These are phyloP conservation scores for Hypsibius dujardini DNA, from an alignment of 1,140 invertebrate genomes.

Conservation along the genomic window DNA sequence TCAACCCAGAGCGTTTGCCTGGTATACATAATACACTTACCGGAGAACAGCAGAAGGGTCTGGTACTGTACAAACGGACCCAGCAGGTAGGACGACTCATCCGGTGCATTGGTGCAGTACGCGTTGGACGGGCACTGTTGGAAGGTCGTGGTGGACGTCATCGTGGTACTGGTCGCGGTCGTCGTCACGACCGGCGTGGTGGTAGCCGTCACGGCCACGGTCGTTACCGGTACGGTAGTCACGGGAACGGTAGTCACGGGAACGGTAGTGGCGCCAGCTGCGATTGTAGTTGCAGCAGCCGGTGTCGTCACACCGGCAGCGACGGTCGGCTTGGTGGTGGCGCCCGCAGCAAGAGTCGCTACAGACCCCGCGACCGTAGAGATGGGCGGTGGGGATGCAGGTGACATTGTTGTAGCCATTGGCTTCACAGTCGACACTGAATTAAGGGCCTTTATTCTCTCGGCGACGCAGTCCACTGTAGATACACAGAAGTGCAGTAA, in stretches of 20 bases:
- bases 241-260: slow-evolving; percentile 17
- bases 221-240: slow-evolving; percentile 20
- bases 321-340: too few relatives aligned
- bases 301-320: too few relatives aligned
- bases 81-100: background rate
- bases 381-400: too few relatives aligned
- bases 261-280: slow-evolving; percentile 19
- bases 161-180: slow-evolving; percentile 17
- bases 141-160: slow-evolving; percentile 20
- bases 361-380: too few relatives aligned
- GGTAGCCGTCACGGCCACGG: slow-evolving; percentile 14
- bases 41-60: background rate
- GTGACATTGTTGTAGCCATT: too few relatives aligned
- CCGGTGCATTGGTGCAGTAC: background rate
- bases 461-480: too few relatives aligned
- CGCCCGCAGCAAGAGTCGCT: too few relatives aligned
- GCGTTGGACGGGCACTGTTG: background rate
- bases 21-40: too few relatives aligned
- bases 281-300: slow-evolving; percentile 19
- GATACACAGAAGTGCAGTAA: too few relatives aligned
- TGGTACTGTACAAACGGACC: background rate
- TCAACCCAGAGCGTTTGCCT: too few relatives aligned
- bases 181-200: slow-evolving; percentile 15
- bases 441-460: too few relatives aligned
- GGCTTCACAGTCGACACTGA: too few relatives aligned